Conservation (phyloP, 2,888 invertebrate genomes). For the Calameuta idolon region DNA sequence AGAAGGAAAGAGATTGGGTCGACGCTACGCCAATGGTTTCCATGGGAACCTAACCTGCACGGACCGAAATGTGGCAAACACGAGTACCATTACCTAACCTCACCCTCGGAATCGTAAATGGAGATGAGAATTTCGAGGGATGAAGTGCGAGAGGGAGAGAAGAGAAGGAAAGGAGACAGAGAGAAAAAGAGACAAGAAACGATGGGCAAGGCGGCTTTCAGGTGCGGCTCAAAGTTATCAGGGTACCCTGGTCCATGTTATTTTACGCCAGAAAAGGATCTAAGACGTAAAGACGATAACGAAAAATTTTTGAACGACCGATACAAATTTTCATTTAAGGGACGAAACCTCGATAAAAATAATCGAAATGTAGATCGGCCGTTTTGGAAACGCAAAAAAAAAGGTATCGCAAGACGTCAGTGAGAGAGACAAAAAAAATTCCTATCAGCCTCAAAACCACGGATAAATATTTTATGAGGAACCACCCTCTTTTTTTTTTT, state of each 20-base stretch:
- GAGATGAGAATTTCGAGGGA: constrained; percentile 13
- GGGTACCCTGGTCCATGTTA: background rate
- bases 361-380: no score
- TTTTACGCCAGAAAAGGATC: background rate
- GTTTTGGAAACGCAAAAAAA: no score
- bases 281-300: no score
- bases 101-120: constrained; percentile 12
- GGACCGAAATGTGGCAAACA: constrained; percentile 10
- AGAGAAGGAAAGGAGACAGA: constrained; percentile 24
- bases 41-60: constrained; percentile 46
- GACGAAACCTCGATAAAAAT: no score
- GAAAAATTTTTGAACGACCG: no score
- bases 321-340: no score
- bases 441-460: no score
- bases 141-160: constrained; percentile 14
- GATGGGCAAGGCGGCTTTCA: background rate
- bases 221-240: background rate
- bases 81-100: background rate
- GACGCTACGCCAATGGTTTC: constrained; percentile 48
- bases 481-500: no score
- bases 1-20: background rate
- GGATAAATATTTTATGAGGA: no score
- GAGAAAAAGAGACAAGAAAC: background rate
- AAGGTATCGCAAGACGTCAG: no score
- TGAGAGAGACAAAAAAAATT: no score